Evolutionary conservation across 2,797 vertebrate genomes (phyloP).

Genomic region (Apogon hyalosoma): DNA sequence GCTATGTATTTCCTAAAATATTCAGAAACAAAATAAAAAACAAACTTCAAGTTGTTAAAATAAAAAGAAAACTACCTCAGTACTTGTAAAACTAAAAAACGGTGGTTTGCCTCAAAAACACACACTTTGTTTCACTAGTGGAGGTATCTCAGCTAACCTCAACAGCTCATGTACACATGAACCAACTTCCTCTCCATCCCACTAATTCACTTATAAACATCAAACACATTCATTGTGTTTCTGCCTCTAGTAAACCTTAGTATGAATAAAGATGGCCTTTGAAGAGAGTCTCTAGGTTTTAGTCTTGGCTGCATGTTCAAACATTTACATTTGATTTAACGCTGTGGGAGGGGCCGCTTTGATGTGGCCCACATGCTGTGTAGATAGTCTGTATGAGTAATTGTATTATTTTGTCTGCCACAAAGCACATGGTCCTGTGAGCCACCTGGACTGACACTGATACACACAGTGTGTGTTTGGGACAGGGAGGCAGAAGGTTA

Average conservation of each 20-base stretch:
- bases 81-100: too few relatives aligned
- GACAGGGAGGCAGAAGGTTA: neutral
- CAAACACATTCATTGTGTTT: constrained; percentile 28
- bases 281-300: constrained; percentile 34
- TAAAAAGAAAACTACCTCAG: too few relatives aligned
- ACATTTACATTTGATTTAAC: constrained; percentile 35
- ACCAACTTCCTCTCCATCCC: constrained; percentile 10
- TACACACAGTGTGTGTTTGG: constrained; percentile 12
- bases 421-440: constrained; percentile 11
- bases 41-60: too few relatives aligned
- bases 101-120: neutral
- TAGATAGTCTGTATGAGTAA: constrained; percentile 35
- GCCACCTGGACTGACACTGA: constrained; percentile 47
- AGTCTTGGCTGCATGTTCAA: constrained; percentile 26
- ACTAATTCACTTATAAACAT: constrained; percentile 41
- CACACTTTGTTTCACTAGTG: constrained; percentile 30
- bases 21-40: too few relatives aligned
- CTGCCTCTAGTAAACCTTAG: constrained; percentile 13
- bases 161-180: constrained; percentile 5
- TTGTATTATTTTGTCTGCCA: constrained; percentile 47
- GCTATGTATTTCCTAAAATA: too few relatives aligned
- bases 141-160: constrained; percentile 9
- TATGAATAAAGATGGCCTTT: constrained; percentile 28
- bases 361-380: constrained; percentile 39
- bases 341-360: constrained; percentile 27